Base-by-base conservation (phyloP, 2,797 vertebrate species). In the Danio jaintianensis region DNA sequence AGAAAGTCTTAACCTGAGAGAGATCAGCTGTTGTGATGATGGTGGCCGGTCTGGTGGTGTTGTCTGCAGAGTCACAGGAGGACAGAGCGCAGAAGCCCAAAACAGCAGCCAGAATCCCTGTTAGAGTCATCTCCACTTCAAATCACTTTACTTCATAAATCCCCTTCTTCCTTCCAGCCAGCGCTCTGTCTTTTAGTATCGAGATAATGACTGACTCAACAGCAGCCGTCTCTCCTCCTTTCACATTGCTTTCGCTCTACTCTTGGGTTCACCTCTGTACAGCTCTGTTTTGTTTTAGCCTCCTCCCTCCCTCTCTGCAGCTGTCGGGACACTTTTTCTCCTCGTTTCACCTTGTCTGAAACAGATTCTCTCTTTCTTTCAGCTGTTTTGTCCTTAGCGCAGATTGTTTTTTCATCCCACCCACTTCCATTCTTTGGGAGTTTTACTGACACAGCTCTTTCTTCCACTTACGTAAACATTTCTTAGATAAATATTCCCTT, bases 401-500 rank as follows among this genome's bases (percentile, higher is more conserved):
- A 89, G 91, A 93, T 93, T 86, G 87, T 89, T 67, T 83, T 52
- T 74, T 87, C 81, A 86, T 61, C 86, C 89, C 90, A 92, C 89
- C 90, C 88, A 83, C 88, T 91, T 93, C 90, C 90, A 92, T 70
- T 86, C 87, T 92, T 90, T 91, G 90, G 91, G 85, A 55, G 62
- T 80, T 85, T 84, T 75, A 71, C 79, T 43, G 42, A 67, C 47
- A 53, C 7, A 76, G 47, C 61, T 82, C 13, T 20, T 63, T 78
- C 59, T 42, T n/a, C 7, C 66, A 59, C 59, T 66, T 53, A 20
- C 29, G 64, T 64, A 75, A 75, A 64, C 73, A 42, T 50, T 63
- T 20, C 29, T n/a, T n/a, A 38, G 48, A 61, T 50, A 48, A 47
- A 16, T 5, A 0, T 53, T 22, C 0, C 50, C 38, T 20, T 40